Evolutionary conservation across 2,797 vertebrate species (phyloP).

Genomic region (Brachyalestes nurse): DNA sequence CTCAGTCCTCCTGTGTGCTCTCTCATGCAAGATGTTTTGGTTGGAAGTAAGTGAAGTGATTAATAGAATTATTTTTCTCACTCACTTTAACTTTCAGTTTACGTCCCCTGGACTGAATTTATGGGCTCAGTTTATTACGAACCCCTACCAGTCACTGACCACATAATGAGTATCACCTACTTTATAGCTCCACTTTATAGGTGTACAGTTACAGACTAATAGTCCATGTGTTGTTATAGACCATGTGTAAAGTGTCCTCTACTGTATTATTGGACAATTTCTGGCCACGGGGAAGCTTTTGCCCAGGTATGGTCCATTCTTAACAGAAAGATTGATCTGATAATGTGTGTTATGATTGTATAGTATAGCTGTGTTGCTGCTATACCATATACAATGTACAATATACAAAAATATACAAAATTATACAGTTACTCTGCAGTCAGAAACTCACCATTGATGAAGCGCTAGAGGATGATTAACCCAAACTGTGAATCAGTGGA

Average conservation of each 20-base stretch:
- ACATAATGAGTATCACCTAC: background rate
- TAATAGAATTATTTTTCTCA: slow-evolving; percentile 13
- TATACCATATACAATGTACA: too few species aligned
- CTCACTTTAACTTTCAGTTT: background rate
- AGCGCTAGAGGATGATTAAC: background rate
- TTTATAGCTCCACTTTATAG: background rate
- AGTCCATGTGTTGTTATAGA: too few species aligned
- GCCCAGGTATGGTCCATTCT: too few species aligned
- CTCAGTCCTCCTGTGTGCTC: slow-evolving; percentile 21
- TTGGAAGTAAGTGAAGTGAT: slow-evolving; percentile 18
- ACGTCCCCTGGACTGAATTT: background rate
- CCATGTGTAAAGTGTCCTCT: too few species aligned
- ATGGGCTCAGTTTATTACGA: background rate
- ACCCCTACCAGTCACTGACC: too few species aligned
- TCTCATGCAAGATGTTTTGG: background rate
- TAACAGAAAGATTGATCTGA: too few species aligned
- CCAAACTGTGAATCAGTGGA: background rate
- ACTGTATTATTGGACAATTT: too few species aligned
- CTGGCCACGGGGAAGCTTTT: too few species aligned
- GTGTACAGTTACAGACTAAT: background rate
- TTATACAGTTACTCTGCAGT: background rate
- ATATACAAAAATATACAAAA: too few species aligned
- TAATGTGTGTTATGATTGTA: background rate
- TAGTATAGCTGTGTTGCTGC: too few species aligned
- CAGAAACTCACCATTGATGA: background rate